Conservation (phyloP, 2,888 invertebrate species). For the Drosophila pegasa region DNA sequence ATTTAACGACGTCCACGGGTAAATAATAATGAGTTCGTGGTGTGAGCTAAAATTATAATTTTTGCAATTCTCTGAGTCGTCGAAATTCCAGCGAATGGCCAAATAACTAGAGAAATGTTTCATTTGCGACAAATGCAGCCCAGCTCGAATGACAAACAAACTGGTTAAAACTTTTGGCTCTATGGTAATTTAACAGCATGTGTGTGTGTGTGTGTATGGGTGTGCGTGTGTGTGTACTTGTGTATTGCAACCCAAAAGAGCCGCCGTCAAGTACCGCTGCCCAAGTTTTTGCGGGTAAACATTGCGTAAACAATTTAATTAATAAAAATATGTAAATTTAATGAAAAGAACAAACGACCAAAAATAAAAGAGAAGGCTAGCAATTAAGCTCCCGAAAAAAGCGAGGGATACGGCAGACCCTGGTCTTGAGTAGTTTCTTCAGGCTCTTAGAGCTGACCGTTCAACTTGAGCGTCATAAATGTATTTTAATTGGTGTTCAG, state of each 20-base stretch:
- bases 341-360: slow-evolving; percentile 60
- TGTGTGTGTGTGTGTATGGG: slow-evolving; percentile 4
- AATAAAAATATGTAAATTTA: slow-evolving; percentile 80
- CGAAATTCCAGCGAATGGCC: slow-evolving; percentile 1
- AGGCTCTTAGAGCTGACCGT: slow-evolving; percentile 9
- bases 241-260: slow-evolving; percentile 31
- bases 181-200: slow-evolving; percentile 40
- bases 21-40: slow-evolving; percentile 27
- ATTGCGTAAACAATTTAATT: slow-evolving; percentile 74
- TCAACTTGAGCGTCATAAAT: slow-evolving; percentile 37
- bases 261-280: slow-evolving; percentile 11
- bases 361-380: slow-evolving; percentile 6
- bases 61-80: slow-evolving; percentile 22
- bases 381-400: slow-evolving; percentile 13
- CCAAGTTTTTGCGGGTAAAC: slow-evolving; percentile 49
- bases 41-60: slow-evolving; percentile 49
- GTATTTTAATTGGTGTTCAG: slow-evolving; percentile 66
- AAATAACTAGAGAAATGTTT: slow-evolving; percentile 45
- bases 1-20: slow-evolving; percentile 19
- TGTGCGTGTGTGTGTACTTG: slow-evolving; percentile 9
- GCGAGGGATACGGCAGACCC: slow-evolving; percentile 3
- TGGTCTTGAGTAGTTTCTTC: slow-evolving; percentile 23
- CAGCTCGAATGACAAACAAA: slow-evolving; percentile 12
- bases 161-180: slow-evolving; percentile 24
- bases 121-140: slow-evolving; percentile 53